Evolutionary conservation across 2,113 vertebrate species (phyloP).

Genomic region (Hiodon alosoides): DNA sequence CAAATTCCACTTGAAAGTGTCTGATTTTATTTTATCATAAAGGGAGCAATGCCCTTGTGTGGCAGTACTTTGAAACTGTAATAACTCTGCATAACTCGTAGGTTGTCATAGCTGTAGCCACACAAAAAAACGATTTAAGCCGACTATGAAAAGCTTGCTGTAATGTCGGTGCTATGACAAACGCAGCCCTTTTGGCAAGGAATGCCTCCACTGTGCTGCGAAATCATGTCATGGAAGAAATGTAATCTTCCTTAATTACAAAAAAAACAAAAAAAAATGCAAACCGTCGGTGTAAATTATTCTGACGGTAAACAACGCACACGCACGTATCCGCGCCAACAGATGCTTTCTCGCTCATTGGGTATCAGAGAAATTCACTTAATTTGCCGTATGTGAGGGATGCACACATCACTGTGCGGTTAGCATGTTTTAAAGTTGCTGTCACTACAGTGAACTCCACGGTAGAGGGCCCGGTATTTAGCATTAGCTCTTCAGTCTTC

Average conservation of each 20-base stretch:
- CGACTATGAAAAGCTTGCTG: background rate
- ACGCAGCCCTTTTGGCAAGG: conserved; percentile 26
- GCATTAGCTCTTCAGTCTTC: no score
- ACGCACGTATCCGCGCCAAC: conserved; percentile 14
- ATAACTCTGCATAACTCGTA: conserved; percentile 31
- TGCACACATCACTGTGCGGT: background rate
- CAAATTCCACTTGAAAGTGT: conserved; percentile 34
- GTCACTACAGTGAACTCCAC: no score
- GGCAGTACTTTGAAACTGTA: conserved; percentile 26
- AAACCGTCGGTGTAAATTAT: conserved; percentile 42
- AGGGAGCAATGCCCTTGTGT: conserved; percentile 31
- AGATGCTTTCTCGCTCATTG: background rate
- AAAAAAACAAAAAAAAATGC: conserved; percentile 42
- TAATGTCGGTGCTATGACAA: conserved; percentile 26
- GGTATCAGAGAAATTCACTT: background rate
- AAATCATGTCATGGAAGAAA: conserved; percentile 34
- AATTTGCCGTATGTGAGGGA: background rate
- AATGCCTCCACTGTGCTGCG: conserved; percentile 18
- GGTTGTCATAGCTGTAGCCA: conserved; percentile 32
- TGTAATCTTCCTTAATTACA: conserved; percentile 47
- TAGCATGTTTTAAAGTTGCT: no score
- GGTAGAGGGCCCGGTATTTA: no score
- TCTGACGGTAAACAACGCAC: conserved; percentile 41
- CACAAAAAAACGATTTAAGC: conserved; percentile 36
- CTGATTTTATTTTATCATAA: conserved; percentile 37